phyloP scores from a whole-genome alignment of 2,797 vertebrate species.

The Tiaroga cobitis region DNA sequence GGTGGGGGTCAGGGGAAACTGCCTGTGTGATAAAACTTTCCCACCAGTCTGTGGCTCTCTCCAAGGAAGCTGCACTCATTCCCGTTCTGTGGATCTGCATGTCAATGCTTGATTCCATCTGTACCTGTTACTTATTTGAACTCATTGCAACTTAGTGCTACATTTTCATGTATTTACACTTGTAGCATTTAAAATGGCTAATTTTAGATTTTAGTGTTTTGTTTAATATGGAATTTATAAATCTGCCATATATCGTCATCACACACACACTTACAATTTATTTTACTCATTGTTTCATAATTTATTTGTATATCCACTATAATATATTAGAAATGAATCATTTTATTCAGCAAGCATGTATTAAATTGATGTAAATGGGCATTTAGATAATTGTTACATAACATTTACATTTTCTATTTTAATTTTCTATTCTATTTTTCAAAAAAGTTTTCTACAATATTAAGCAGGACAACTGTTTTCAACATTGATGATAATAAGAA shows the following conservation, averaged over 20 bases:
- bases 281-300: too few species aligned
- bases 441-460: background rate
- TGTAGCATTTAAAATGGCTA: background rate
- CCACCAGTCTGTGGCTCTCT: slow-evolving; percentile 43
- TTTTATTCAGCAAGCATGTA: background rate
- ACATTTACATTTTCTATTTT: background rate
- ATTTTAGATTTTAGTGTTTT: background rate
- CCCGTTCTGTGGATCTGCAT: slow-evolving; percentile 37
- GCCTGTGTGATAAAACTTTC: slow-evolving; percentile 55
- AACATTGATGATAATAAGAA: background rate
- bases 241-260: background rate
- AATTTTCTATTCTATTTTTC: background rate
- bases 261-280: too few species aligned
- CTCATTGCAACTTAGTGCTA: background rate
- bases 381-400: background rate
- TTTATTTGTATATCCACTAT: too few species aligned
- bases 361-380: background rate
- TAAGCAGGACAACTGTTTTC: background rate
- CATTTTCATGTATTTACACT: too few species aligned
- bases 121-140: background rate
- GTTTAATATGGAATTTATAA: background rate
- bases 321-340: background rate
- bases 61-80: slow-evolving; percentile 50
- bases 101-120: background rate
- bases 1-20: slow-evolving; percentile 38